Conservation (phyloP, 1,140 invertebrate species). For the Mactra quadrangularis region DNA sequence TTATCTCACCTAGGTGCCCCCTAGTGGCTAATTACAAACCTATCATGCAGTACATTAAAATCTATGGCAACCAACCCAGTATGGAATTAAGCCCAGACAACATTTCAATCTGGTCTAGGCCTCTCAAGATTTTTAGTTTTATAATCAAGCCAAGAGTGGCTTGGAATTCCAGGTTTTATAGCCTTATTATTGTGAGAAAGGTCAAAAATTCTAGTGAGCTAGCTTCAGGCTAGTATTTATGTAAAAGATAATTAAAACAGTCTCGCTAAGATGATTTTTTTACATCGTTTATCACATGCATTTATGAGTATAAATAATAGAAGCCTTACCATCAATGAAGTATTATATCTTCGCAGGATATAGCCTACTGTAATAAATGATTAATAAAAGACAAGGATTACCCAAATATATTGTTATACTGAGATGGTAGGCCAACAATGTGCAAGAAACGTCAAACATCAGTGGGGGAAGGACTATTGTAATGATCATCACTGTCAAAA, state of each 20-base stretch:
- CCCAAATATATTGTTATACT: no score
- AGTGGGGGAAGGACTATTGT: neutral
- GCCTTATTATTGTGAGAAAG: slow-evolving; percentile 49
- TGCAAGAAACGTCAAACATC: slow-evolving; percentile 6
- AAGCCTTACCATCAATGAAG: slow-evolving; percentile 37
- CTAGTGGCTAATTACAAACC: slow-evolving; percentile 61
- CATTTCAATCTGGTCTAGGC: slow-evolving; percentile 46
- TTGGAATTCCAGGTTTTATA: slow-evolving; percentile 58
- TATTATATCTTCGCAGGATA: slow-evolving; percentile 28
- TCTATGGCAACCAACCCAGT: slow-evolving; percentile 40
- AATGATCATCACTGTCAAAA: neutral
- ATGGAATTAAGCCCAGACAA: slow-evolving; percentile 42
- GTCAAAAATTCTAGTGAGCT: slow-evolving; percentile 36
- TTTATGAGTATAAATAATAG: slow-evolving; percentile 61
- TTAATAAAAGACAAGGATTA: slow-evolving; percentile 15
- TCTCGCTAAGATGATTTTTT: slow-evolving; percentile 49
- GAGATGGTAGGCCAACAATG: slow-evolving; percentile 20
- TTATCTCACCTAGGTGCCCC: slow-evolving; percentile 54
- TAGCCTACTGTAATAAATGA: slow-evolving; percentile 33
- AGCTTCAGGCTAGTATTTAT: slow-evolving; percentile 32
- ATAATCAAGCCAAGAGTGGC: slow-evolving; percentile 43
- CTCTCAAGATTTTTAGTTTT: neutral
- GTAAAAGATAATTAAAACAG: slow-evolving; percentile 47
- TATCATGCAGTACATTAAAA: slow-evolving; percentile 51
- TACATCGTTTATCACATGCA: slow-evolving; percentile 56